Percentiles rank a stretch among this genome's conserved stretches.
These are phyloP conservation scores for Gonatopus flavifemur DNA, from an alignment of 1,140 invertebrate species.

Conservation along the genomic window DNA sequence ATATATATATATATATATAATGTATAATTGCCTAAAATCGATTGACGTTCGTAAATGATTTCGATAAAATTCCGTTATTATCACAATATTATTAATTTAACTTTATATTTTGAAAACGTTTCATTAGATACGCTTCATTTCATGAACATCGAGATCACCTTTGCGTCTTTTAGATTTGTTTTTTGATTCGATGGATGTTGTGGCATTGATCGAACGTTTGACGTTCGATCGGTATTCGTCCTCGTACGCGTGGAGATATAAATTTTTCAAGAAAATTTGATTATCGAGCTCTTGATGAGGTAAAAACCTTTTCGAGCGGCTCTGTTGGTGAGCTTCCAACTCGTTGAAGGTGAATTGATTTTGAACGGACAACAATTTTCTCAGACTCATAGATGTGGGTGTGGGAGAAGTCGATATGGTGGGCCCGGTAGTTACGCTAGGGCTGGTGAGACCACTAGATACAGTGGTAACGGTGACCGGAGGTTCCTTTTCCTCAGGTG, in stretches of 20 bases:
- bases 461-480: too few species aligned
- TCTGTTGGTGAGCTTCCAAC: slow-evolving; percentile 39
- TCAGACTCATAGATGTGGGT: too few species aligned
- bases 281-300: slow-evolving; percentile 48
- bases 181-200: slow-evolving; percentile 30
- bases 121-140: slow-evolving; percentile 49
- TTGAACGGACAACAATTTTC: too few species aligned
- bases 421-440: too few species aligned
- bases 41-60: slow-evolving; percentile 54
- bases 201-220: slow-evolving; percentile 46
- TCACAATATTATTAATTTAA: slow-evolving; percentile 57
- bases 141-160: slow-evolving; percentile 39
- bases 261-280: slow-evolving; percentile 55
- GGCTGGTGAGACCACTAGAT: too few species aligned
- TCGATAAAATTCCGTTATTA: slow-evolving; percentile 56
- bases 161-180: slow-evolving; percentile 33
- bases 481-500: slow-evolving; percentile 43
- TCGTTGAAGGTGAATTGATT: slow-evolving; percentile 36
- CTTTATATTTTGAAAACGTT: too few species aligned
- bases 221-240: slow-evolving; percentile 53
- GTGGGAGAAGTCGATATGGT: too few species aligned
- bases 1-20: too few species aligned
- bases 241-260: slow-evolving; percentile 52
- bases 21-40: slow-evolving; percentile 55
- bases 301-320: slow-evolving; percentile 47